Percentiles rank a stretch among this genome's conserved stretches.
Evolutionary conservation across 1,140 invertebrate genomes (phyloP).

Genomic region (Drusus annulatus): DNA sequence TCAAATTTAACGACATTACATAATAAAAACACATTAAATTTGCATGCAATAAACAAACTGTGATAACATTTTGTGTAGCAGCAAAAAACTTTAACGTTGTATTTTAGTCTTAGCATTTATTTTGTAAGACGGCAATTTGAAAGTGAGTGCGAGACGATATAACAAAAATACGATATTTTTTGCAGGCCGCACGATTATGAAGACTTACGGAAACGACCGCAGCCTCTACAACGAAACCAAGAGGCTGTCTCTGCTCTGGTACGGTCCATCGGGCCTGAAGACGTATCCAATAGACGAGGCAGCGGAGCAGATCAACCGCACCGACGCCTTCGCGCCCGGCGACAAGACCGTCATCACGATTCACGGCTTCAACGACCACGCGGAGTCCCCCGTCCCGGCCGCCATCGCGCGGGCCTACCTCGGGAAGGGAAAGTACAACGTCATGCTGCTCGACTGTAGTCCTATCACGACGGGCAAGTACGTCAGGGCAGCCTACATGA

Average conservation of each 20-base stretch:
- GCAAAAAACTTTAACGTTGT: not conserved
- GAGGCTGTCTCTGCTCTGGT: conserved; percentile 39
- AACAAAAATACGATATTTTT: conserved; percentile 5
- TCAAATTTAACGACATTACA: too few species aligned
- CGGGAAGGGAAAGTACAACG: conserved; percentile 70
- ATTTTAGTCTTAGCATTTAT: too few species aligned
- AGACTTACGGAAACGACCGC: conserved; percentile 30
- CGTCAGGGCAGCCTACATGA: conserved; percentile 71
- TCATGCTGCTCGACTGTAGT: conserved; percentile 76
- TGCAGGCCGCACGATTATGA: conserved; percentile 51
- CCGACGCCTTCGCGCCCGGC: conserved; percentile 17
- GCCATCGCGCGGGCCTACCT: conserved; percentile 65
- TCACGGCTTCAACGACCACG: conserved; percentile 70
- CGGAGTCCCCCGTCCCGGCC: conserved; percentile 61
- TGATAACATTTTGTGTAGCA: not conserved
- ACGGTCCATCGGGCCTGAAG: conserved; percentile 22
- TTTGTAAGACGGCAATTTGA: too few species aligned
- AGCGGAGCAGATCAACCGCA: conserved; percentile 18
- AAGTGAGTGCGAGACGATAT: not conserved
- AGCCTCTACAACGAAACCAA: conserved; percentile 38
- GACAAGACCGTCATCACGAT: conserved; percentile 62
- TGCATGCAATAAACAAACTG: not conserved
- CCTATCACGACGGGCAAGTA: conserved; percentile 71
- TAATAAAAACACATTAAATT: not conserved
- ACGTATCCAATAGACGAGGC: conserved; percentile 42